A percentile compares a stretch with the other conserved stretches of the same genome.
These are phyloP conservation scores for Nomada ferruginata DNA, from an alignment of 2,888 invertebrate species.

Conservation along the genomic window DNA sequence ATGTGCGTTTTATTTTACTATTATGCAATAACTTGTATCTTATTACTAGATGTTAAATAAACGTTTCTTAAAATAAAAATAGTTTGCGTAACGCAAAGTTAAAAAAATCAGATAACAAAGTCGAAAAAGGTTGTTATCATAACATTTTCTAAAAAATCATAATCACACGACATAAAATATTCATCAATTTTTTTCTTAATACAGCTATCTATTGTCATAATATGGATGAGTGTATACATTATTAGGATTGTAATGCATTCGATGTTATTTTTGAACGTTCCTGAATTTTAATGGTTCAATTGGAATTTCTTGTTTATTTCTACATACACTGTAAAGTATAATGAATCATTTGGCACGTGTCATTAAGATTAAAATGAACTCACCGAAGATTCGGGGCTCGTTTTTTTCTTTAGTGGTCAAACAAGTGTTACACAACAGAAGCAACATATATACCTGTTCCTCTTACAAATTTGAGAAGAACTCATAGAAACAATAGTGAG, in stretches of 20 bases:
- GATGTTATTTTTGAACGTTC: background rate
- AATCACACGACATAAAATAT: no score
- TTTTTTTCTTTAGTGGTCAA: slow-evolving; percentile 7
- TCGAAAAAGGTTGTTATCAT: no score
- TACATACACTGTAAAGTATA: background rate
- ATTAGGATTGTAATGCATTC: background rate
- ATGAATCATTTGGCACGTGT: background rate
- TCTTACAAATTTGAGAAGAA: slow-evolving; percentile 54
- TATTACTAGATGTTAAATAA: no score
- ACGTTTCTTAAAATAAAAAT: no score
- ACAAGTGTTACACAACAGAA: slow-evolving; percentile 36
- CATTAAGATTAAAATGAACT: background rate
- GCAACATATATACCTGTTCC: background rate
- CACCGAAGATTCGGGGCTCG: background rate
- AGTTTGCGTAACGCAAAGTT: no score
- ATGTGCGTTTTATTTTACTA: no score
- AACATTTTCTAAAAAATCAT: no score
- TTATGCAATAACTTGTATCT: no score
- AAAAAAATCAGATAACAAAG: no score
- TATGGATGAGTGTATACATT: background rate
- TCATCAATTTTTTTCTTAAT: no score
- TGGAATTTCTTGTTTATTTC: background rate
- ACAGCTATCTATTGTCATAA: no score
- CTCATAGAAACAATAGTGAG: slow-evolving; percentile 59
- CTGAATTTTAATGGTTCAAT: background rate